These are phyloP conservation scores for Cenopis cana DNA, from an alignment of 2,888 invertebrate genomes.

Conservation along the genomic window DNA sequence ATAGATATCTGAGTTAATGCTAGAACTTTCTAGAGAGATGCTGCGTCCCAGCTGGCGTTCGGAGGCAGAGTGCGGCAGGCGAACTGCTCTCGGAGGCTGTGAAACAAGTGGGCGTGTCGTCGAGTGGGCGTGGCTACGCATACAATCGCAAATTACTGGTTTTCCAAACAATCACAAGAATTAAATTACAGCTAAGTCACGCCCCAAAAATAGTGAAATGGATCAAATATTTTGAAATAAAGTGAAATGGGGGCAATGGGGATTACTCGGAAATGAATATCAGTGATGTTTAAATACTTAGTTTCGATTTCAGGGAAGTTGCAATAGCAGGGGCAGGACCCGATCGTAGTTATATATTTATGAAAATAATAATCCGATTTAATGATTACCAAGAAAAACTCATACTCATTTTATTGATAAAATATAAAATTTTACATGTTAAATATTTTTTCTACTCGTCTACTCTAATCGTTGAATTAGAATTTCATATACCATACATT, in stretches of 20 bases:
- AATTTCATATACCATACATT: too few species aligned
- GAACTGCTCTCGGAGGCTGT: conserved; percentile 1
- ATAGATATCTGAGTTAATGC: background rate
- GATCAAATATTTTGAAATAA: background rate
- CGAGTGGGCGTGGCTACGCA: conserved; percentile 18
- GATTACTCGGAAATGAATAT: background rate
- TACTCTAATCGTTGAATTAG: too few species aligned
- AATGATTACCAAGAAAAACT: background rate
- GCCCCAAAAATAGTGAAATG: conserved; percentile 2
- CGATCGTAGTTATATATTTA: background rate
- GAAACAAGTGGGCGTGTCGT: conserved; percentile 24
- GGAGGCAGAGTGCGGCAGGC: conserved; percentile 14
- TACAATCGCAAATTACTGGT: background rate
- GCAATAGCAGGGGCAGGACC: background rate
- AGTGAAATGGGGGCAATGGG: background rate
- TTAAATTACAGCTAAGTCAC: background rate
- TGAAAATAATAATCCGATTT: background rate
- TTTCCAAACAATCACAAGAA: conserved; percentile 18
- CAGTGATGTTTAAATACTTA: background rate
- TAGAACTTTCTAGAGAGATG: background rate
- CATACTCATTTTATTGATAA: background rate
- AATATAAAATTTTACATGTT: too few species aligned
- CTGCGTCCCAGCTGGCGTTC: conserved; percentile 14
- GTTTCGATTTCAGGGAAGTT: background rate
- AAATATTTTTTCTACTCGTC: too few species aligned